Evolutionary conservation across 2,888 invertebrate species (phyloP).

Genomic region (Eumacrocentrus americanus): DNA sequence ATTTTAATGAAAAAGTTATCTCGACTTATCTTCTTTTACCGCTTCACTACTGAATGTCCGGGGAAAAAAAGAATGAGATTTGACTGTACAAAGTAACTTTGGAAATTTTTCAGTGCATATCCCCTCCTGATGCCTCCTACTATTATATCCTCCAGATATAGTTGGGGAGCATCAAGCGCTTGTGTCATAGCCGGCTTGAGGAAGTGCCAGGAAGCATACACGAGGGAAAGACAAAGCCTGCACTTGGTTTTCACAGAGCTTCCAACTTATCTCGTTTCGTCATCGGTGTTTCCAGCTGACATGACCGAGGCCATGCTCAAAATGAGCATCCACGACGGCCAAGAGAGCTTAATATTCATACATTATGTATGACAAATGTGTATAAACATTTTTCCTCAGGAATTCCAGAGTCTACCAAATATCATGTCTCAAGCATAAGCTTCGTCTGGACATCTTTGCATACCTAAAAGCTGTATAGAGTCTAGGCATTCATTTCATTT

Average conservation of each 20-base stretch:
- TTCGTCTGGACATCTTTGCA: too few relatives aligned
- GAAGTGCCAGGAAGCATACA: background rate
- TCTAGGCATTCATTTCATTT: too few relatives aligned
- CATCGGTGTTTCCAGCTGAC: conserved; percentile 32
- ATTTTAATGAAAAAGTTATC: background rate
- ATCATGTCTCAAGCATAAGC: too few relatives aligned
- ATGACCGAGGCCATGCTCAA: conserved; percentile 23
- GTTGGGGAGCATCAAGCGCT: background rate
- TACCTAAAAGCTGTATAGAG: too few relatives aligned
- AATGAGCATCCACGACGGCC: background rate
- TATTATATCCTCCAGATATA: background rate
- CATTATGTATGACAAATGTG: too few relatives aligned
- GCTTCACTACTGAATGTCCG: too few relatives aligned
- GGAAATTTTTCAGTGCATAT: too few relatives aligned
- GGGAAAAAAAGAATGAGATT: background rate
- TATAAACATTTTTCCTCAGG: background rate
- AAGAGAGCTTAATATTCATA: too few relatives aligned
- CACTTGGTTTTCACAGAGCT: conserved; percentile 13
- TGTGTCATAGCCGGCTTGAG: background rate
- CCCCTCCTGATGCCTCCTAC: background rate
- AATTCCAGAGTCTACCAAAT: too few relatives aligned
- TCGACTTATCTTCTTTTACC: too few relatives aligned
- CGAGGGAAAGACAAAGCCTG: conserved; percentile 1
- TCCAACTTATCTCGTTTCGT: conserved; percentile 25
- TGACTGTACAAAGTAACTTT: background rate